Evolutionary conservation across 2,888 invertebrate genomes (phyloP), one percentile per base, ranked within the genome.

Genomic region (Pseudanteris insignis): DNA sequence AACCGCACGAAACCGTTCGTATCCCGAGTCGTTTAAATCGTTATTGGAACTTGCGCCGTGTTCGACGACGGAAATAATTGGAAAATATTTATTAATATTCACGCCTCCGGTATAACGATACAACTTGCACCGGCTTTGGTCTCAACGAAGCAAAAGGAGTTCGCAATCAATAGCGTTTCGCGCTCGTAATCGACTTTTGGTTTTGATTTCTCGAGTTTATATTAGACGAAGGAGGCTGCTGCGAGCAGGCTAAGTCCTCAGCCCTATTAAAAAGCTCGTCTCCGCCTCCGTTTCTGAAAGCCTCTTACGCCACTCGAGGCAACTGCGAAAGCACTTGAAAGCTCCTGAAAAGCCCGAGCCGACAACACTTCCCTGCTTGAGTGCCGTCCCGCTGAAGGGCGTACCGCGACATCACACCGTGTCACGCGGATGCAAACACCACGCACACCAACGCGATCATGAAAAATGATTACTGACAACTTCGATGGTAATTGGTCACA

Each of bases 241-340:
- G 58, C 65, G 44, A 69, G 68, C 63, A 65, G 67, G 66, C 70
- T 70, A 69, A 69, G 72, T 73, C 73, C 72, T 74, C 71, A 75
- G 75, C 75, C 76, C 78, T 79, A 79, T 79, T 79, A 79, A 79
- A 79, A 79, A 79, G 76, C 76, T 78, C 76, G 78, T 79, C 78
- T 79, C 78, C 78, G 76, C 77, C 76, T 78, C 74, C 77, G 74
- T 78, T 78, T 78, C 77, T 77, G 77, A 78, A 79, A 79, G 78
- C 78, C 78, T 79, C 79, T 79, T 78, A 79, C 74, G 74, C 75
- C 75, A 78, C 79, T 79, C 78, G 77, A 78, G 78, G 78, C 78
- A 79, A 78, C 79, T 78, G 79, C 73, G 74, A 78, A 79, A 78
- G 79, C 78, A 79, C 78, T 79, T 79, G 79, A 79, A 79, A 79